A percentile compares a stretch with the other conserved stretches of the same genome.
These are phyloP conservation scores for Cyaniris semiargus DNA, from an alignment of 2,888 invertebrate species.

Conservation along the genomic window DNA sequence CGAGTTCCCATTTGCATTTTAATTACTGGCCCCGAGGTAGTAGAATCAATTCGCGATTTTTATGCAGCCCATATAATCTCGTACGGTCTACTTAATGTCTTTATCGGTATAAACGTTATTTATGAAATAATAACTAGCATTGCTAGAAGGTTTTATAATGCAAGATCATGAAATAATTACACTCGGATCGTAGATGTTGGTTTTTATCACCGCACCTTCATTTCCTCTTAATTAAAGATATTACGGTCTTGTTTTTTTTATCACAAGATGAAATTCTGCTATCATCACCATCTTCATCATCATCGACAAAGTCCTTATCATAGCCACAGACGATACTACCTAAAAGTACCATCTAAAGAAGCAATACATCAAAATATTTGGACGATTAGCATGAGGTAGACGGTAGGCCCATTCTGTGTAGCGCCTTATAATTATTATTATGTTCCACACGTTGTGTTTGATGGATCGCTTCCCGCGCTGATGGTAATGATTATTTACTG, in stretches of 20 bases:
- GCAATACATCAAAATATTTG: constrained; percentile 8
- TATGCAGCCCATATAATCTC: constrained; percentile 46
- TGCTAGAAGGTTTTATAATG: constrained; percentile 33
- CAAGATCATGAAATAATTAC: constrained; percentile 38
- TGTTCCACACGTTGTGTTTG: constrained; percentile 61
- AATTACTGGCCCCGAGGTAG: constrained; percentile 57
- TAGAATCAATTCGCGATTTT: constrained; percentile 58
- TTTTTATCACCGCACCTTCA: constrained; percentile 25
- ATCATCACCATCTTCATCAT: background rate
- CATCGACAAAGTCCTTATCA: background rate
- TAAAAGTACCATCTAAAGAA: background rate
- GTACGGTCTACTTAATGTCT: constrained; percentile 49
- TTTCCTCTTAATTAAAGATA: constrained; percentile 24
- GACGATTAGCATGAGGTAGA: background rate
- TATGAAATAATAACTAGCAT: constrained; percentile 43
- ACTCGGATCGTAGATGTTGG: constrained; percentile 30
- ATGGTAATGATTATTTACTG: constrained; percentile 33
- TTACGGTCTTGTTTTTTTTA: constrained; percentile 21
- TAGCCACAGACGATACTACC: background rate
- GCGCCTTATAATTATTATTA: constrained; percentile 48
- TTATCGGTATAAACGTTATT: constrained; percentile 47
- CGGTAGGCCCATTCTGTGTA: constrained; percentile 23
- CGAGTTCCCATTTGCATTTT: constrained; percentile 65
- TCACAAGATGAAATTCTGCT: background rate
- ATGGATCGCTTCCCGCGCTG: constrained; percentile 59